Evolutionary conservation across 1,140 invertebrate species (phyloP), one percentile per base, ranked within the genome.

Genomic region (Diabrotica undecimpunctata): DNA sequence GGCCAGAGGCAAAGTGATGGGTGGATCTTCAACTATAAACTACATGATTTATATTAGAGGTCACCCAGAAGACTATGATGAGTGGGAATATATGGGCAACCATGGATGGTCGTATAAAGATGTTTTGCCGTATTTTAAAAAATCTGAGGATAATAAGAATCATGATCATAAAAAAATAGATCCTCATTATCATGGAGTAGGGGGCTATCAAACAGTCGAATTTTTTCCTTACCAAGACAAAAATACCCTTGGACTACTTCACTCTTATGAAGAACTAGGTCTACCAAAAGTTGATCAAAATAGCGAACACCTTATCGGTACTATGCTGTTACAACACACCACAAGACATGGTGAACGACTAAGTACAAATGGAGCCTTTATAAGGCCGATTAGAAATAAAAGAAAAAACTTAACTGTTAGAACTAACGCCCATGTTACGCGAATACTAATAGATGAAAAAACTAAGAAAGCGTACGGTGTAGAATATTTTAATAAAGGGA

Each of bases 291-390:
- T 80, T 5, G 87, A 89, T 68, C 77, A 84, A 9, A 87, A 86
- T 67, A 79, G 81, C 4, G 79, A 80, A 54, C 64, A 75, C 7
- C 83, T 87, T 70, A 74, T 86, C 7, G 87, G 87, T 11, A 83
- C 84, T 0, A 83, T 83, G 77, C 77, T 85, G 39, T 67, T 83
- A 6, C 87, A 87, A 69, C 80, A 81, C 5, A 89, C 88, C 0
- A 79, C 82, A 4, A 75, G 77, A 55, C 70, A 85, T 69, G 91
- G 92, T 0, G 79, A 79, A 54, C 83, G 92, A 52, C 82, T 85
- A 67, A 93, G 90, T 66, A 85, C 88, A 0, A 88, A 92, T 63
- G 80, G 77, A 13, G 90, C 89, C 1, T 94, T 89, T 75, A 85
- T 94, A 11, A 79, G 84, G 67, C 90, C 91, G 0, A 86, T 89